A percentile compares a stretch with the other conserved stretches of the same genome.
These are phyloP conservation scores for Tenrec ecaudatus DNA, from an alignment of 2,113 vertebrate genomes.

Conservation along the genomic window DNA sequence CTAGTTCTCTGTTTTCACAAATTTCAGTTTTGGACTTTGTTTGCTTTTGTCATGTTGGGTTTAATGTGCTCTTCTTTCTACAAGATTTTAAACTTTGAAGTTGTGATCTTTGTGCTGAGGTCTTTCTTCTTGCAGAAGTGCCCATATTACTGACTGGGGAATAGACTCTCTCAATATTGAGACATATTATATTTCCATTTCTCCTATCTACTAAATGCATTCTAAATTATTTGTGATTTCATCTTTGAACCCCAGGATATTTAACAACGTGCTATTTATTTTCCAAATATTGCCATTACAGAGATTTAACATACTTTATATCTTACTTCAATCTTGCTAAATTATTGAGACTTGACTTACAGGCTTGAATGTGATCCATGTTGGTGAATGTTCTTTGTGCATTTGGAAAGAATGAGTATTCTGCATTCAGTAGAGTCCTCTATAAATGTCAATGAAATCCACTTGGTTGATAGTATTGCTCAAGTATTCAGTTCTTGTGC, in stretches of 20 bases:
- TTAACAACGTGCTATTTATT: slow-evolving; percentile 5
- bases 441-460: background rate
- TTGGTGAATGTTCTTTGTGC: background rate
- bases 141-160: no score
- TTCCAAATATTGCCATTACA: background rate
- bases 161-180: background rate
- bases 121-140: background rate
- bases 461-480: background rate
- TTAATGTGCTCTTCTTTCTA: background rate
- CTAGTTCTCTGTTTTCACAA: background rate
- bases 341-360: background rate
- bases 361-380: background rate
- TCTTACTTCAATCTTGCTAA: background rate
- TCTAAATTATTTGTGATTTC: slow-evolving; percentile 26
- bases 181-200: slow-evolving; percentile 5
- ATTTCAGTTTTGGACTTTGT: background rate
- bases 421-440: background rate
- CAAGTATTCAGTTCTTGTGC: background rate
- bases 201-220: slow-evolving; percentile 18
- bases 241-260: background rate
- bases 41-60: background rate
- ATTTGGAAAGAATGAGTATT: background rate
- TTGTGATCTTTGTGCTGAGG: background rate
- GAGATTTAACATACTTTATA: background rate
- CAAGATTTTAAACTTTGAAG: background rate